These are phyloP conservation scores for Nibea coibor DNA, from an alignment of 2,113 vertebrate genomes.

Conservation along the genomic window DNA sequence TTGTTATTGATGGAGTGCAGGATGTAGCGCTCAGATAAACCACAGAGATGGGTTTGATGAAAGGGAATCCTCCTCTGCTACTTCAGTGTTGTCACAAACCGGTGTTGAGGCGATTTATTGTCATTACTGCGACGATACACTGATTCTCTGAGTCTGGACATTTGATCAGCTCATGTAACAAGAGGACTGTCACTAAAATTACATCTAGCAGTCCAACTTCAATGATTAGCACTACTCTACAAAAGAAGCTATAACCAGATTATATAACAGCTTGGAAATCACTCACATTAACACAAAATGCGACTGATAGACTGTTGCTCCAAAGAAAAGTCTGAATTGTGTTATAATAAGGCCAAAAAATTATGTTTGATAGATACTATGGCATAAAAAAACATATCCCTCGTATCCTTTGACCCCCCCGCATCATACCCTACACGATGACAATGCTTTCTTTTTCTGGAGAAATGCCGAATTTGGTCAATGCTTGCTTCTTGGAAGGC, in stretches of 20 bases:
- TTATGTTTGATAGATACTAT: too few species aligned
- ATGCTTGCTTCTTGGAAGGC: not conserved
- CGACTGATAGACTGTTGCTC: not conserved
- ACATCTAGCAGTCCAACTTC: not conserved
- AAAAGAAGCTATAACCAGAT: not conserved
- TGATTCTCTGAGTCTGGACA: constrained; percentile 17
- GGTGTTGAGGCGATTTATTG: not conserved
- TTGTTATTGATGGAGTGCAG: constrained; percentile 54
- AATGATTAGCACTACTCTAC: not conserved
- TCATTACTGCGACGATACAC: constrained; percentile 18
- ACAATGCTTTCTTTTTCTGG: not conserved
- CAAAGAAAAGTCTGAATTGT: not conserved
- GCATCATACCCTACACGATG: not conserved
- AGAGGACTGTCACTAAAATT: not conserved
- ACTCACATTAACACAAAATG: not conserved
- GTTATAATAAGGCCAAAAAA: not conserved
- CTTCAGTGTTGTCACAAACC: constrained; percentile 3
- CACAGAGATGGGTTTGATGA: constrained; percentile 20
- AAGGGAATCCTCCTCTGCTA: constrained; percentile 13
- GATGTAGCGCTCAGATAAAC: constrained; percentile 62
- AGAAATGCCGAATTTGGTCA: not conserved
- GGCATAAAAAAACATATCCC: not conserved
- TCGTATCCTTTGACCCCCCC: not conserved
- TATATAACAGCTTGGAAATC: not conserved
- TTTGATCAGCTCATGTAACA: constrained; percentile 1